A percentile compares a stretch with the other conserved stretches of the same genome.
Conservation (phyloP, 2,888 invertebrate genomes). For the Colostygia pectinataria region DNA sequence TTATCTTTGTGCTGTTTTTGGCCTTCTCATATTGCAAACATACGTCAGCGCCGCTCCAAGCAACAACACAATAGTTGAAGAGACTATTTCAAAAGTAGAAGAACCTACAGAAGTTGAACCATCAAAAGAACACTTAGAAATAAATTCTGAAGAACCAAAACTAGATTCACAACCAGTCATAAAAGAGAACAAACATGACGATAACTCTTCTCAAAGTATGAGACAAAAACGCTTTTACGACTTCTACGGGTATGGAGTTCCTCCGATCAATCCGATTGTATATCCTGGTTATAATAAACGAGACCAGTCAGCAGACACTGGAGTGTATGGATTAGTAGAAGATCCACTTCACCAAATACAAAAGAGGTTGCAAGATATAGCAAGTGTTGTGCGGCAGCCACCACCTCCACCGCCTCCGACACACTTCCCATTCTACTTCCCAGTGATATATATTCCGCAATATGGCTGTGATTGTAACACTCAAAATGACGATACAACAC, state of each 20-base stretch:
- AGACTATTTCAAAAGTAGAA: slow-evolving; percentile 8
- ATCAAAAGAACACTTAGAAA: slow-evolving; percentile 1
- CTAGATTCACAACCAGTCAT: slow-evolving; percentile 37
- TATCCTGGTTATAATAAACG: slow-evolving; percentile 43
- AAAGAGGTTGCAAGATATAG: slow-evolving; percentile 51
- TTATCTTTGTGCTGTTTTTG: slow-evolving; percentile 41
- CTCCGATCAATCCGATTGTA: slow-evolving; percentile 45
- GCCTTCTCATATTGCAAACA: slow-evolving; percentile 49
- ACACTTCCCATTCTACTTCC: slow-evolving; percentile 52
- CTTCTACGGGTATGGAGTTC: slow-evolving; percentile 45
- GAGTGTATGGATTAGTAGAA: slow-evolving; percentile 40
- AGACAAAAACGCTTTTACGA: slow-evolving; percentile 59
- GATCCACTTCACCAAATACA: slow-evolving; percentile 53
- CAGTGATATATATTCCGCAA: slow-evolving; percentile 54
- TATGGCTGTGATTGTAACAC: slow-evolving; percentile 50
- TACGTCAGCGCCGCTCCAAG: slow-evolving; percentile 55
- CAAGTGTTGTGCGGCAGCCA: slow-evolving; percentile 44
- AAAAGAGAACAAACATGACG: slow-evolving; percentile 37
- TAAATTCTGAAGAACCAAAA: slow-evolving; percentile 34
- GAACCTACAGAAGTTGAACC: not conserved
- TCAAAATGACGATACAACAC: slow-evolving; percentile 15
- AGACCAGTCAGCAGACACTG: slow-evolving; percentile 41
- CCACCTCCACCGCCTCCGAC: slow-evolving; percentile 39
- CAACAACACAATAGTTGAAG: slow-evolving; percentile 34
- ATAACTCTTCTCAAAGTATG: slow-evolving; percentile 38